Conservation (phyloP, 2,797 vertebrate species). For the Sebastes melanostomus region DNA sequence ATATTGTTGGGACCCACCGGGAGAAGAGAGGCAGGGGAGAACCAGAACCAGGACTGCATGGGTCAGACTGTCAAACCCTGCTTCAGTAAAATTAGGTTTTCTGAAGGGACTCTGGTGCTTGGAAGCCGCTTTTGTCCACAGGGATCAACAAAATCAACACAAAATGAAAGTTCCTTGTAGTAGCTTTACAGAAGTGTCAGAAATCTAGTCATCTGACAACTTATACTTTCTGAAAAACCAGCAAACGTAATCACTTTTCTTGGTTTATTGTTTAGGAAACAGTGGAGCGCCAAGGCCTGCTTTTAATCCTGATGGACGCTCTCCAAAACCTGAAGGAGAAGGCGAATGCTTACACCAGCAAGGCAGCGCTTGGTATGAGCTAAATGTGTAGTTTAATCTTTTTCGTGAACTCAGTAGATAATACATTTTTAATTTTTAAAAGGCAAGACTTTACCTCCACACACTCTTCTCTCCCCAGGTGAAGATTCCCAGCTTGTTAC, state of each 20-base stretch:
- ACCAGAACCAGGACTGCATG: too few species aligned
- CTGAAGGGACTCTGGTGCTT: too few species aligned
- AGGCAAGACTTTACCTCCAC: background rate
- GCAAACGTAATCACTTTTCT: background rate
- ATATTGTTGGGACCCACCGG: rapidly evolving
- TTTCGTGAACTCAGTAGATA: background rate
- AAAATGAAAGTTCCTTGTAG: too few species aligned
- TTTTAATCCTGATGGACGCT: conserved; percentile 78
- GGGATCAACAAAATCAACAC: rapidly evolving
- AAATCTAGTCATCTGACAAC: background rate
- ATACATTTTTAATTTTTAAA: background rate
- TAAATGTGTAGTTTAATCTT: background rate
- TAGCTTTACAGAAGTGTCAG: rapidly evolving
- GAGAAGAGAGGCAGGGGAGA: too few species aligned
- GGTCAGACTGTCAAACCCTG: too few species aligned
- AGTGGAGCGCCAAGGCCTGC: conserved; percentile 81
- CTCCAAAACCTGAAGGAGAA: conserved; percentile 82
- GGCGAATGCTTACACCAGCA: conserved; percentile 69
- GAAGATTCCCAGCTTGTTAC: conserved; percentile 69
- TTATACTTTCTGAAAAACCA: background rate
- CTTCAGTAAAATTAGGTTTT: too few species aligned
- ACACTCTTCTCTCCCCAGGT: conserved; percentile 56
- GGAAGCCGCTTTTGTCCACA: too few species aligned
- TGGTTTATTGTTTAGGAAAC: conserved; percentile 79
- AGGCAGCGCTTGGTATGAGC: conserved; percentile 78